Conservation (phyloP, 2,113 vertebrate species). For the Nerophis ophidion region DNA sequence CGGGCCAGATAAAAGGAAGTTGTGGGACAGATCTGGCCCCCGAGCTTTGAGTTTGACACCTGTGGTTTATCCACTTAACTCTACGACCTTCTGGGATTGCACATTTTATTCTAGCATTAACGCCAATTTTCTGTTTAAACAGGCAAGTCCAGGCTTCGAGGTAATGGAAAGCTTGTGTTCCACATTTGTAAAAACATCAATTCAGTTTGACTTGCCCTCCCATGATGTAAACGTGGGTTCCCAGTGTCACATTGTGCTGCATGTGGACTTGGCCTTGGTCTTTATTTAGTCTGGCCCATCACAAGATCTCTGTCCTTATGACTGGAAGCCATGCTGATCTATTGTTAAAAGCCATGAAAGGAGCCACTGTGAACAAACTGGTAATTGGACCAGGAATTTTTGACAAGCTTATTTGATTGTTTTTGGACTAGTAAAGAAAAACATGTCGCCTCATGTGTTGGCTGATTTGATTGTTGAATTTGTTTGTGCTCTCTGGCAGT, state of each 20-base stretch:
- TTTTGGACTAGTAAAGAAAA: slow-evolving; percentile 7
- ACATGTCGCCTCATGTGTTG: neutral
- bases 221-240: slow-evolving; percentile 3
- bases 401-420: slow-evolving; percentile 30
- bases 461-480: neutral
- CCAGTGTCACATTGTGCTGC: slow-evolving; percentile 44
- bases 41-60: too few species aligned
- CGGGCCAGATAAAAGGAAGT: too few species aligned
- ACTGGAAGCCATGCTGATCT: slow-evolving; percentile 37
- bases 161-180: neutral
- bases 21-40: too few species aligned
- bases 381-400: slow-evolving; percentile 27
- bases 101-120: too few species aligned
- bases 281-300: slow-evolving; percentile 54
- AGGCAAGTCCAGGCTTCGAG: too few species aligned
- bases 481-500: slow-evolving; percentile 12
- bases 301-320: slow-evolving; percentile 52
- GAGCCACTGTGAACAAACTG: slow-evolving; percentile 25
- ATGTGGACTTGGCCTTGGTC: slow-evolving; percentile 24
- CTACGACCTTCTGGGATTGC: too few species aligned
- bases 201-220: slow-evolving; percentile 19
- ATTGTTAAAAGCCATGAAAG: slow-evolving; percentile 45
- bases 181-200: neutral
- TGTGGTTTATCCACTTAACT: too few species aligned
- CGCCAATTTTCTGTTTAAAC: too few species aligned